Conservation (phyloP, 2,797 vertebrate species). For the Ptychadena robeensis region DNA sequence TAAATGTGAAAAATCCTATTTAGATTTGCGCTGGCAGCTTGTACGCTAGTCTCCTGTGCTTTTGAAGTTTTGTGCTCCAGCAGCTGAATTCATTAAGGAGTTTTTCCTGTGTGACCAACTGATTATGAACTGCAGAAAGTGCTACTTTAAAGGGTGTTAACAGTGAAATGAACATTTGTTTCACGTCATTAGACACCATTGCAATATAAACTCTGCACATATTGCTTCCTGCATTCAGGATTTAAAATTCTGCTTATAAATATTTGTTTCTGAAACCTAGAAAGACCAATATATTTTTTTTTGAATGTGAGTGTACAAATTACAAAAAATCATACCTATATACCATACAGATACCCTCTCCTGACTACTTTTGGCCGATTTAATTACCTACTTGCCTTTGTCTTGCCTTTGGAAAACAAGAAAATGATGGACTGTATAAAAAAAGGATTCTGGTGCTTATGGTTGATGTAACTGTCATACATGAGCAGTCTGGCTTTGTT, state of each 20-base stretch:
- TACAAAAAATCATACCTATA: too few relatives aligned
- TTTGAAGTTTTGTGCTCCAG: slow-evolving; percentile 58
- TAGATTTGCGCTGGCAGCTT: slow-evolving; percentile 54
- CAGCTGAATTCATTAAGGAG: slow-evolving; percentile 56
- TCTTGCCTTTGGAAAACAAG: too few relatives aligned
- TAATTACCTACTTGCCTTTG: too few relatives aligned
- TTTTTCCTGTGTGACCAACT: slow-evolving; percentile 58
- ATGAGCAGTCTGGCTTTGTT: too few relatives aligned
- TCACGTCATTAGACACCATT: slow-evolving; percentile 56
- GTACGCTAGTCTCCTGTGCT: slow-evolving; percentile 42
- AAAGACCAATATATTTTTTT: background rate
- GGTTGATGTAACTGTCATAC: too few relatives aligned
- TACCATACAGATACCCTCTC: too few relatives aligned
- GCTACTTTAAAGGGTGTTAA: slow-evolving; percentile 61
- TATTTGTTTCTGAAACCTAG: background rate
- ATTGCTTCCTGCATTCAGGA: slow-evolving; percentile 6
- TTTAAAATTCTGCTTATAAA: background rate
- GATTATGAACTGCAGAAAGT: slow-evolving; percentile 56
- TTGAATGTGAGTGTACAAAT: background rate
- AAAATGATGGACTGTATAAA: too few relatives aligned
- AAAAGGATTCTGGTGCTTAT: too few relatives aligned
- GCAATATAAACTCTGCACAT: slow-evolving; percentile 13
- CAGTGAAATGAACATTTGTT: slow-evolving; percentile 59
- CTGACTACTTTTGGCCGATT: too few relatives aligned
- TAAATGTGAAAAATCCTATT: slow-evolving; percentile 56